Conservation (phyloP, 2,113 vertebrate species). For the Aspiorhynchus laticeps region DNA sequence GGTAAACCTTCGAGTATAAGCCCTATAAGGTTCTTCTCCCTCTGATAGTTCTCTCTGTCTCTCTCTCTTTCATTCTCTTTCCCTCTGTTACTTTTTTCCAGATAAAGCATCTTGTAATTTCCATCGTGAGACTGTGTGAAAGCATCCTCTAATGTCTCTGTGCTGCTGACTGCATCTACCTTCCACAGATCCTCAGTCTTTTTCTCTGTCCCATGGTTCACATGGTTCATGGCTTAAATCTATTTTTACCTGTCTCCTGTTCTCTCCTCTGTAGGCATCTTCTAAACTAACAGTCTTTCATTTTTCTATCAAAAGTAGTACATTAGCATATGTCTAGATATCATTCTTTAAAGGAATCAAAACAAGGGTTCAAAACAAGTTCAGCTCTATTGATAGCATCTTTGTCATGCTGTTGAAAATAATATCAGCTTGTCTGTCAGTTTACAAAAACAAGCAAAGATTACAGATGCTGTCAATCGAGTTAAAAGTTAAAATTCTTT, state of each 20-base stretch:
- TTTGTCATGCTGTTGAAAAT: not conserved
- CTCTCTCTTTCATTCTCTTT: constrained; percentile 3
- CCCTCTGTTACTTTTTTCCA: constrained; percentile 23
- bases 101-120: constrained; percentile 47
- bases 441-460: not conserved
- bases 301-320: not conserved
- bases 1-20: constrained; percentile 85
- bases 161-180: constrained; percentile 35
- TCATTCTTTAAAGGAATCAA: not conserved
- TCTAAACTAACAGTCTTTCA: not conserved
- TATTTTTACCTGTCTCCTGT: constrained; percentile 8
- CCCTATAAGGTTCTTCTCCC: constrained; percentile 62
- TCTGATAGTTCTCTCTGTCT: constrained; percentile 10
- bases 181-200: constrained; percentile 54
- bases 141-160: constrained; percentile 32
- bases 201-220: constrained; percentile 31
- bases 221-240: constrained; percentile 17
- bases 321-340: not conserved
- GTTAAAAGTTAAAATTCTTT: not conserved
- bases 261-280: constrained; percentile 23
- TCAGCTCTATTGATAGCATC: not conserved
- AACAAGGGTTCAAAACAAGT: constrained; percentile 18
- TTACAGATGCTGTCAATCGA: not conserved
- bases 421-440: not conserved
- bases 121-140: constrained; percentile 39